Evolutionary conservation across 2,888 invertebrate species (phyloP).

Genomic region (Drosophila parthenogenetica): DNA sequence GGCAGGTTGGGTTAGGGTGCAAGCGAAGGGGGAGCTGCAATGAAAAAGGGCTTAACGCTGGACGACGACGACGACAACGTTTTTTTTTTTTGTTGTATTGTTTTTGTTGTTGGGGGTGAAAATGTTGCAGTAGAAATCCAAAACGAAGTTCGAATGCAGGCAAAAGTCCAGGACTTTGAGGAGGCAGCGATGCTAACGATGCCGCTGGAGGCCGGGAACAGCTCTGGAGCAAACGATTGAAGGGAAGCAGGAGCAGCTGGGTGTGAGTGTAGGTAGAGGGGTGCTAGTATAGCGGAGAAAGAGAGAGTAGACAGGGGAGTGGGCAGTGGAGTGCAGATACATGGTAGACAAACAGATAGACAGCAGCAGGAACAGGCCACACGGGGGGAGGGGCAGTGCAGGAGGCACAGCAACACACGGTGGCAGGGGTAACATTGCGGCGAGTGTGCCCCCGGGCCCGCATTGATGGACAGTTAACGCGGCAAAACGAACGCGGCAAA

Average conservation of each 20-base stretch:
- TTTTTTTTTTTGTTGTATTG: neutral
- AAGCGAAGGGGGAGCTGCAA: constrained; percentile 27
- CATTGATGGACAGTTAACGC: constrained; percentile 81
- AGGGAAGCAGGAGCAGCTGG: constrained; percentile 2
- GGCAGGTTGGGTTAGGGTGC: neutral
- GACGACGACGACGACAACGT: constrained; percentile 6
- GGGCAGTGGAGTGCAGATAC: constrained; percentile 6
- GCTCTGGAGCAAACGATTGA: constrained; percentile 22
- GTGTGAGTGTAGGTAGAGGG: constrained; percentile 55
- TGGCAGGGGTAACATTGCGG: constrained; percentile 28
- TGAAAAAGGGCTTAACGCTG: constrained; percentile 63
- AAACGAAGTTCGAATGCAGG: constrained; percentile 76
- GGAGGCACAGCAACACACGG: constrained; percentile 19
- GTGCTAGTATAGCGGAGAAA: constrained; percentile 28
- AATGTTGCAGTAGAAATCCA: constrained; percentile 56
- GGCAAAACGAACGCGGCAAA: constrained; percentile 82
- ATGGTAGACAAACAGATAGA: constrained; percentile 65
- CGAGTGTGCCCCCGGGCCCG: constrained; percentile 55
- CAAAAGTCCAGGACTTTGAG: constrained; percentile 37
- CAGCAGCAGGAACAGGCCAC: constrained; percentile 23
- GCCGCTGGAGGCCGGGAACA: constrained; percentile 48
- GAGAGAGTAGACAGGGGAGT: neutral
- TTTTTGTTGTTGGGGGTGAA: constrained; percentile 15
- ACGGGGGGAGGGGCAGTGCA: neutral
- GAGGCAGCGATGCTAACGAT: constrained; percentile 66